Evolutionary conservation across 2,888 invertebrate genomes (phyloP).

Genomic region (Aspidiotus rigidus): DNA sequence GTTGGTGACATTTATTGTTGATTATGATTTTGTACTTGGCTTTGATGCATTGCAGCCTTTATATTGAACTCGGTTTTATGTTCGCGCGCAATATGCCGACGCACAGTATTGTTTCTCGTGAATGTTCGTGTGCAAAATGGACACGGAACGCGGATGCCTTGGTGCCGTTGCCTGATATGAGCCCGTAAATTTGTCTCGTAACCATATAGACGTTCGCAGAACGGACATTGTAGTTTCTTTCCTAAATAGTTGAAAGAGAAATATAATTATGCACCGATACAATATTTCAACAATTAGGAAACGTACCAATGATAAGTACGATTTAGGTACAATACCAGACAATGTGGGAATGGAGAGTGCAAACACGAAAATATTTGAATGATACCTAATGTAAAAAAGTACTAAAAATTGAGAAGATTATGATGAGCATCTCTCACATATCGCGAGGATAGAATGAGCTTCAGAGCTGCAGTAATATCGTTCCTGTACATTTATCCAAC

Average conservation of each 20-base stretch:
- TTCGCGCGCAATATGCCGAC: conserved; percentile 81
- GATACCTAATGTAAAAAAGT: too few relatives aligned
- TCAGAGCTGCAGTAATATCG: too few relatives aligned
- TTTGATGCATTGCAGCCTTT: conserved; percentile 49
- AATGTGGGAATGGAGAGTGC: too few relatives aligned
- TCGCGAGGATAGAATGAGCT: too few relatives aligned
- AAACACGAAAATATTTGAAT: too few relatives aligned
- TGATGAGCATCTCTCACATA: too few relatives aligned
- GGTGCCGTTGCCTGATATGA: conserved; percentile 82
- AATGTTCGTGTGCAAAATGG: conserved; percentile 84
- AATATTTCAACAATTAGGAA: too few relatives aligned
- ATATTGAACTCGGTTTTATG: conserved; percentile 66
- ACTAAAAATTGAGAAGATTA: too few relatives aligned
- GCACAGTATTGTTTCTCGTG: conserved; percentile 84
- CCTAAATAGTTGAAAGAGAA: conserved; percentile 46
- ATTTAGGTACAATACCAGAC: too few relatives aligned
- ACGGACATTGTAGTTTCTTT: conserved; percentile 84
- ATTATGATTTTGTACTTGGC: conserved; percentile 54
- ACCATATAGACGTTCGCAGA: conserved; percentile 83
- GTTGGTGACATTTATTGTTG: conserved; percentile 45
- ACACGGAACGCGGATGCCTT: conserved; percentile 83
- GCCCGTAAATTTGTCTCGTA: conserved; percentile 87
- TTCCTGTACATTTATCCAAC: too few relatives aligned
- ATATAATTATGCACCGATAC: too few relatives aligned
- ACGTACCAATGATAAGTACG: too few relatives aligned